Evolutionary conservation across 2,113 vertebrate species (phyloP), one percentile per base, ranked within the genome.

Genomic region (Thomomys bottae): DNA sequence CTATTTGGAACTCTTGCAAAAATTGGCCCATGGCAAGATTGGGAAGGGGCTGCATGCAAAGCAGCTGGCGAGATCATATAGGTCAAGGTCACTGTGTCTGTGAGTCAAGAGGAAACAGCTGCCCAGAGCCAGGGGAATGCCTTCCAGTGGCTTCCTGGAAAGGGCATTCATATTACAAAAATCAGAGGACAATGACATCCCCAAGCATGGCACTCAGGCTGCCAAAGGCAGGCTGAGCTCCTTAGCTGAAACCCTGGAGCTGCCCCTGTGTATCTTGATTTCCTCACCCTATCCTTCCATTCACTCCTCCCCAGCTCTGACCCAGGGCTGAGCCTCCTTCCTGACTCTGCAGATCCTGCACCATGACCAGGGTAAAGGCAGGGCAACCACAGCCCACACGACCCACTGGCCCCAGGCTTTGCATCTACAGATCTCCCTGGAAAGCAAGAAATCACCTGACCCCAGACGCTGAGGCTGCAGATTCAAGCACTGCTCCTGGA

Each of bases 361-460:
- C 28, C 38, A 11, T 17, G 26, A 49, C 36, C 12, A 45, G 54
- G n/a, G n/a, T 5, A 21, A 17, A 11, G 18, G 18, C 11, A 7
- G 7, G 30, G 26, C 71, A 72, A 54, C 75, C 63, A 57, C 70
- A 83, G 67, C 21, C 88, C 76, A n/a, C 32, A 23, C 32, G 75
- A 45, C 36, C 21, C 67, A 75, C 30, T 10, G 26, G 86, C 8
- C 57, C 66, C 26, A 66, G 30, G 23, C 8, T 68, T 61, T 45
- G 68, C 30, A 71, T 30, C 76, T 91, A 18, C 40, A 61, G 3
- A n/a, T 59, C 67, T 95, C 66, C 90, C 84, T 87, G 36, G 84
- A 94, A 84, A 94, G 57, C 63, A 70, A 82, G 87, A 88, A 92
- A 76, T 9, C 20, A 72, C 49, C 61, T 36, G 64, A n/a, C 6